A percentile compares a stretch with the other conserved stretches of the same genome.
Evolutionary conservation across 2,113 vertebrate species (phyloP).

Genomic region (Craseonycteris thonglongyai): DNA sequence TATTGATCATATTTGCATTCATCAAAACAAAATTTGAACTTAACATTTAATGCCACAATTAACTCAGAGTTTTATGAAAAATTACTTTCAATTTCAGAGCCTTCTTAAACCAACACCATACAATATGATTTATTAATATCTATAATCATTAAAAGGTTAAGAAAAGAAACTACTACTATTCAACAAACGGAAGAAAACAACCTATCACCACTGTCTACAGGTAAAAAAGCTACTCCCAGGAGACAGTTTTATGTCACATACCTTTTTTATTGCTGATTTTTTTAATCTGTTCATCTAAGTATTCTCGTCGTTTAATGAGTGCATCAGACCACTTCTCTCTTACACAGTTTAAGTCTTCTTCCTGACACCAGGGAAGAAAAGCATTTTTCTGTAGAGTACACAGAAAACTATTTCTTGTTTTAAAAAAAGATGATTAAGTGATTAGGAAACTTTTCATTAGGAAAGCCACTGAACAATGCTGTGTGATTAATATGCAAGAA

Average conservation of each 20-base stretch:
- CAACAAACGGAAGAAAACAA: background rate
- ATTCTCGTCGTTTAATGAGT: conserved; percentile 93
- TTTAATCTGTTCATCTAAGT: conserved; percentile 97
- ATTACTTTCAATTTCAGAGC: background rate
- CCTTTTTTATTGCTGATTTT: conserved; percentile 97
- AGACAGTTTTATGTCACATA: conserved; percentile 55
- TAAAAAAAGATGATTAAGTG: background rate
- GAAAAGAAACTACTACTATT: background rate
- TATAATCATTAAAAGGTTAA: background rate
- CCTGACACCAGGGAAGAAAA: conserved; percentile 77
- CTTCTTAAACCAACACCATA: background rate
- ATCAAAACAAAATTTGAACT: background rate
- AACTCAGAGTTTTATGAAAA: background rate
- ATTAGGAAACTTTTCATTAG: conserved; percentile 48
- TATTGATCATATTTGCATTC: background rate
- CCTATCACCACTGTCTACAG: background rate
- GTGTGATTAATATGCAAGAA: conserved; percentile 61
- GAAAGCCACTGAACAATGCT: conserved; percentile 64
- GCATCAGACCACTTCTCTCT: conserved; percentile 96
- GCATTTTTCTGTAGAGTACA: background rate
- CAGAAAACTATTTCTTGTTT: background rate
- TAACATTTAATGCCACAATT: background rate
- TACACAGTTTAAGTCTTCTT: conserved; percentile 96
- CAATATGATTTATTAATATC: background rate
- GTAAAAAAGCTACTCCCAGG: background rate